Base-by-base conservation (phyloP, 1,140 invertebrate species). In the Bombyx mori region DNA sequence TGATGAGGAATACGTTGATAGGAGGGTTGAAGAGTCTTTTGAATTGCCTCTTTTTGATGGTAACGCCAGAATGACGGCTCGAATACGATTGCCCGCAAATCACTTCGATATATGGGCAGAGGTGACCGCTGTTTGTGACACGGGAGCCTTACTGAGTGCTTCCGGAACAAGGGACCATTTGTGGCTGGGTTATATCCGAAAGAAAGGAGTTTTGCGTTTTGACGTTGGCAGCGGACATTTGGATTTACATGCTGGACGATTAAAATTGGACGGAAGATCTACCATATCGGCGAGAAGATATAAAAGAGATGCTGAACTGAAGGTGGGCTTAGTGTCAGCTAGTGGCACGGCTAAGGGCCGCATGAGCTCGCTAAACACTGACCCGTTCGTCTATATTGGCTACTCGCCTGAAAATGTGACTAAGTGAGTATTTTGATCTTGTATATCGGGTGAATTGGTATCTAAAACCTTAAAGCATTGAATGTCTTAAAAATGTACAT, bases 41-140 rank as follows among this genome's bases (percentile, higher is more conserved):
- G 72, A 76, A 43, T 67, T 71, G 51, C 83, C 83, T 42, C 68
- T 87, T 56, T 85, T 87, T 57, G 82, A 87, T 58, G 81, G 83
- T 8, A 63, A 64, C 10, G 75, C 82, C 7, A 58, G 66, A 54
- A 78, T 87, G 68, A 77, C 68, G 26, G 80, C 77, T 18, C 73
- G 76, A 7, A 72, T 71, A 49, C 68, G 72, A 54, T 64, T 85
- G 54, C 81, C 82, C 7, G 79, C 82, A 43, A 84, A 85, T 58
- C 68, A 76, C 44, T 87, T 87, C 55, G 84, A 87, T 69, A 82
- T 87, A 58, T 85, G 80, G 80, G 84, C 81, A 6, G 84, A 87
- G 64, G 78, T 87, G 43, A 80, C 84, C 5, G 68, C 78, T 44
- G 80, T 83, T 42, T 86, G 83, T 55, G 69, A 75, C 6, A 72